phyloP scores from a whole-genome alignment of 2,797 vertebrate genomes.

The Sebastes minor region DNA sequence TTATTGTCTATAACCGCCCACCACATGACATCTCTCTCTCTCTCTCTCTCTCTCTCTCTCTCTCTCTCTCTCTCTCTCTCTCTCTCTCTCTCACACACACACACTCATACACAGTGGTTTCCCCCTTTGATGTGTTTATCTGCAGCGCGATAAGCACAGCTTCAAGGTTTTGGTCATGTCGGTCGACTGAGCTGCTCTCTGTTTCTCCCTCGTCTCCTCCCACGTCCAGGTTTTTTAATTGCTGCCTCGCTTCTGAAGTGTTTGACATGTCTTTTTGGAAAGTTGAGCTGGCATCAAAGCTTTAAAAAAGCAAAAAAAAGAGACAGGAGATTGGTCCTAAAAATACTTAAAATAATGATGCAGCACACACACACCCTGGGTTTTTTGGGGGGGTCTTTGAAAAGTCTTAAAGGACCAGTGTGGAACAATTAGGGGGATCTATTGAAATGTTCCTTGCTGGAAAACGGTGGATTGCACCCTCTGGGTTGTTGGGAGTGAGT shows the following conservation, averaged over 20 bases:
- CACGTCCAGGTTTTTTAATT: constrained; percentile 48
- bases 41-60: not conserved
- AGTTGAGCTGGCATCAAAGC: constrained; percentile 59
- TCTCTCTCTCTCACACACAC: not conserved
- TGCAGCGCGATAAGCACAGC: constrained; percentile 41
- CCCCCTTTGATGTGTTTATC: constrained; percentile 63
- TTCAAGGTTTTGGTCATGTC: constrained; percentile 59
- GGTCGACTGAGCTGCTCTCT: constrained; percentile 24
- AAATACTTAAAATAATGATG: not conserved
- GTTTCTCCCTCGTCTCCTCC: constrained; percentile 27
- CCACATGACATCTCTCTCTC: not conserved
- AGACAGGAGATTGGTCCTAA: not conserved
- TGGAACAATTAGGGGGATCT: too few relatives aligned
- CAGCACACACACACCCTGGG: not conserved
- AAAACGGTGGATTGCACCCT: too few relatives aligned
- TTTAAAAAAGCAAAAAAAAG: not conserved
- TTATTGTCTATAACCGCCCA: constrained; percentile 24
- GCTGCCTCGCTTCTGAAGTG: constrained; percentile 28
- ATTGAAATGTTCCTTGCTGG: too few relatives aligned
- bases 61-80: not conserved
- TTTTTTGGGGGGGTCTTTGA: not conserved
- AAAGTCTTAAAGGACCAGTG: not conserved
- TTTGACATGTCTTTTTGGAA: constrained; percentile 36
- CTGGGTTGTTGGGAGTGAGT: too few relatives aligned
- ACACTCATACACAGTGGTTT: not conserved